Percentiles rank a stretch among this genome's conserved stretches.
These are phyloP conservation scores for Zophobas morio DNA, from an alignment of 1,140 invertebrate genomes.

Conservation along the genomic window DNA sequence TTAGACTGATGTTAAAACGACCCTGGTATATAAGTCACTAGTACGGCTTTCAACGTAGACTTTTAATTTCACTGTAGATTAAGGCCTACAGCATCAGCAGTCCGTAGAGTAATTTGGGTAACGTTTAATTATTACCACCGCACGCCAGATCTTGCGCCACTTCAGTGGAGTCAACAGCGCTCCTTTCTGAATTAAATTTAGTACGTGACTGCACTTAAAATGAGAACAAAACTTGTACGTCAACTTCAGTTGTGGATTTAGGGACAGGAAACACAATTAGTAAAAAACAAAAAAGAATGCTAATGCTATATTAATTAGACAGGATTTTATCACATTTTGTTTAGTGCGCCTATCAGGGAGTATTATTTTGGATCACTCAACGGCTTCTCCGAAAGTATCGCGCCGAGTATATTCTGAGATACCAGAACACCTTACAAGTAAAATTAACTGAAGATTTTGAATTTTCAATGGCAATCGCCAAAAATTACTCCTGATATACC, in stretches of 20 bases:
- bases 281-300: neutral
- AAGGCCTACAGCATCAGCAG: constrained; percentile 44
- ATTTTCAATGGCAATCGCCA: no score
- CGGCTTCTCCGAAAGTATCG: no score
- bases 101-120: constrained; percentile 56
- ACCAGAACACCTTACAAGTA: no score
- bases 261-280: constrained; percentile 37
- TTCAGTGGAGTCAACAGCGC: constrained; percentile 19
- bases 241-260: constrained; percentile 50
- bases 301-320: no score
- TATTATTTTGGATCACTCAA: no score
- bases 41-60: constrained; percentile 31
- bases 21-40: neutral
- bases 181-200: constrained; percentile 57
- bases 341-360: no score
- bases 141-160: constrained; percentile 36
- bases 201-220: constrained; percentile 58
- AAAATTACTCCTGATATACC: no score
- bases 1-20: no score
- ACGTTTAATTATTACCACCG: constrained; percentile 57
- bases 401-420: no score
- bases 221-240: constrained; percentile 44
- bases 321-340: no score
- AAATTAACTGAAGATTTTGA: no score
- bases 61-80: constrained; percentile 60